These are phyloP conservation scores for Lepidochitona cinerea DNA, from an alignment of 2,888 invertebrate genomes.

Conservation along the genomic window DNA sequence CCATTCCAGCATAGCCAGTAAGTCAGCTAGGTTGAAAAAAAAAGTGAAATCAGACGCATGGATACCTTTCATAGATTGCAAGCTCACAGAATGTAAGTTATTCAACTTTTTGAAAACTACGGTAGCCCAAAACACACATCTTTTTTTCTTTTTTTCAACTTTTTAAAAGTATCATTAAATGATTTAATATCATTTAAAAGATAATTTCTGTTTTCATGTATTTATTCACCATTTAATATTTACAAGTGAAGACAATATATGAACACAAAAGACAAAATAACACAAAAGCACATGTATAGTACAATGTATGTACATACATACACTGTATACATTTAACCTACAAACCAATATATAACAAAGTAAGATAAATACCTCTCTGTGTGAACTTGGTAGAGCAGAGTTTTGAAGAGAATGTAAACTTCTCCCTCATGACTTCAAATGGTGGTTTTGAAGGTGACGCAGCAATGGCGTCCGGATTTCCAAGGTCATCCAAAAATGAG, in stretches of 20 bases:
- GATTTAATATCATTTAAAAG: background rate
- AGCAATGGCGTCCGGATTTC: background rate
- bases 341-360: too few species aligned
- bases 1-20: conserved; percentile 92
- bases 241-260: too few species aligned
- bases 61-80: background rate
- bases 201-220: too few species aligned
- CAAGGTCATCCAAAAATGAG: background rate
- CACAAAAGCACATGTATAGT: too few species aligned
- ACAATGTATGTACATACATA: too few species aligned
- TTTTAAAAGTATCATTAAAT: background rate
- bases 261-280: too few species aligned
- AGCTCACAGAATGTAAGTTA: background rate
- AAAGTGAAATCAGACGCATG: background rate
- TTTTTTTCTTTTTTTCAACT: background rate
- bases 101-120: too few species aligned
- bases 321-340: too few species aligned
- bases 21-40: conserved; percentile 85
- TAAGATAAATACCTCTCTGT: conserved; percentile 93
- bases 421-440: conserved; percentile 77
- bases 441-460: background rate
- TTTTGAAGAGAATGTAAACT: conserved; percentile 84
- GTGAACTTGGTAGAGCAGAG: conserved; percentile 97
- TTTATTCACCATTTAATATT: too few species aligned
- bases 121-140: too few species aligned